A percentile compares a stretch with the other conserved stretches of the same genome.
Conservation (phyloP, 2,888 invertebrate species). For the Melieria picta region DNA sequence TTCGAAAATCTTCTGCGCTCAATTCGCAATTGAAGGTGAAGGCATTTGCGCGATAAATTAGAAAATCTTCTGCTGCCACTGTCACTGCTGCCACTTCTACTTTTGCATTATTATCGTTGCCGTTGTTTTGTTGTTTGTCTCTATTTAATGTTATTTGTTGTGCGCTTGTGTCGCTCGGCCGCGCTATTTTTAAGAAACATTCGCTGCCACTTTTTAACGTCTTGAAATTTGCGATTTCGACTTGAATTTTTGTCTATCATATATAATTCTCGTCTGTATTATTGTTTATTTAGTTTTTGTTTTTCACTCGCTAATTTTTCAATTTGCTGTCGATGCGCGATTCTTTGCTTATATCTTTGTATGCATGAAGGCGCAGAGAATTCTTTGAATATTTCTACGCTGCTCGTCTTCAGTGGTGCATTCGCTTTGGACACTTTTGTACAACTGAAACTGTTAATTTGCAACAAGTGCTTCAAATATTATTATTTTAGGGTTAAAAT, state of each 20-base stretch:
- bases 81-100: too few relatives aligned
- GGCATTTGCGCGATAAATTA: neutral
- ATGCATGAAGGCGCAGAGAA: too few relatives aligned
- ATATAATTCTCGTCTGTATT: neutral
- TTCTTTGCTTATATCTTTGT: too few relatives aligned
- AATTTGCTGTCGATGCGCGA: neutral
- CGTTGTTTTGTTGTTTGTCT: neutral
- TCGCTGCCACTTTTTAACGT: slow-evolving; percentile 5
- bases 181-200: neutral
- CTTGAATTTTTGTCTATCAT: neutral
- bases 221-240: neutral
- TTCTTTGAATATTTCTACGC: neutral
- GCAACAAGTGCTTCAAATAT: slow-evolving; percentile 47
- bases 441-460: slow-evolving; percentile 47
- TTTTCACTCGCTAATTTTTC: neutral
- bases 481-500: slow-evolving; percentile 35
- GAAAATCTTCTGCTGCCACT: too few relatives aligned
- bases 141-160: too few relatives aligned
- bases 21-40: neutral
- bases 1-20: neutral
- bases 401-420: neutral
- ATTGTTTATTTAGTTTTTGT: neutral
- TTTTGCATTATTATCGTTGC: too few relatives aligned
- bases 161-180: neutral
- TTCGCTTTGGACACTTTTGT: slow-evolving; percentile 38